Base-by-base conservation (phyloP, 2,113 vertebrate species). In the Serilophus lunatus region DNA sequence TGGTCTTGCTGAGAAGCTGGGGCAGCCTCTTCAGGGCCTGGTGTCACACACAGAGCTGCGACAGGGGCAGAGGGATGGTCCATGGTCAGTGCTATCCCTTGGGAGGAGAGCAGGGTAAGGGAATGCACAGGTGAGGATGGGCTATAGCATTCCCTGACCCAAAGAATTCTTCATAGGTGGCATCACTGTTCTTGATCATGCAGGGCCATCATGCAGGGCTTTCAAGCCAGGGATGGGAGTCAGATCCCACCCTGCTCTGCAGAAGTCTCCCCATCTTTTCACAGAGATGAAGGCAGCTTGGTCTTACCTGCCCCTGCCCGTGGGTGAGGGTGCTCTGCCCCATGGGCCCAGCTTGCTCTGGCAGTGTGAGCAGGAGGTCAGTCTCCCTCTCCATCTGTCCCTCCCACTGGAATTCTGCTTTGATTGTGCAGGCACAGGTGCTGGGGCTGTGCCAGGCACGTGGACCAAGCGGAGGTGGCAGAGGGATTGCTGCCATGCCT, bases 231-330 rank as follows among this genome's bases (percentile, higher is more conserved):
- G 61, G 54, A 2, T 2, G 2, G 3, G 16, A 3, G 9, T 25
- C 68, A 18, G 75, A 3, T 3, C 35, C 16, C 4, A 3, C 2
- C 19, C n/a, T 69, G 53, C 64, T 19, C 53, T 57, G 78, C 68
- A 36, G 44, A 28, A 23, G 12, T 7, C 4, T 13, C n/a, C 19
- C 33, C 47, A 6, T 12, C 69, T n/a, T 15, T 38, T 57, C 53
- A 10, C 1, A 1, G 44, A 8, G 47, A 22, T 1, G 6, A 11
- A 16, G 40, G 53, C 20, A n/a, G 17, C 0, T 2, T 7, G 44
- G 12, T 35, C 29, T 33, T 16, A 1, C 40, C 82, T 24, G 50
- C 16, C 31, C 3, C 3, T 76, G 81, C 45, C 44, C 3, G 0
- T 42, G 72, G 49, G 59, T 13, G 85, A 70, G 35, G 42, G 28